phyloP scores from a whole-genome alignment of 2,797 vertebrate species.

The Acipenser ruthenus region DNA sequence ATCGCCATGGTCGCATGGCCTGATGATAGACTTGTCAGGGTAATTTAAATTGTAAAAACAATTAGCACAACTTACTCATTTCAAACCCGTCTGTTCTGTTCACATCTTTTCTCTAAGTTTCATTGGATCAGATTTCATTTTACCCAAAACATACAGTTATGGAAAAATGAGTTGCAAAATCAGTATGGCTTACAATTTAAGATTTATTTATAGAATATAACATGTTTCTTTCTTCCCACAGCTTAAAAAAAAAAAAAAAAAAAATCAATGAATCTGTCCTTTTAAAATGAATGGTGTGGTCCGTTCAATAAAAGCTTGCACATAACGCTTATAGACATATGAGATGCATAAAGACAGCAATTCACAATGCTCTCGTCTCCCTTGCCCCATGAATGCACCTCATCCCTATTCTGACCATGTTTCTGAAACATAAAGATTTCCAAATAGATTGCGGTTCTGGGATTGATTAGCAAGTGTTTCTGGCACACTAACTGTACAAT shows the following conservation, averaged over 20 bases:
- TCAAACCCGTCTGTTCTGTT: slow-evolving; percentile 60
- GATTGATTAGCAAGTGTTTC: slow-evolving; percentile 65
- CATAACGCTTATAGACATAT: slow-evolving; percentile 76
- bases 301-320: slow-evolving; percentile 68
- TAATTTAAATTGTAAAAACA: slow-evolving; percentile 50
- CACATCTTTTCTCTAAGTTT: slow-evolving; percentile 48
- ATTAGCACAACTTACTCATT: slow-evolving; percentile 32
- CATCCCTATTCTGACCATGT: slow-evolving; percentile 52
- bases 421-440: slow-evolving; percentile 72
- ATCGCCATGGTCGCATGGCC: no score
- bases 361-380: slow-evolving; percentile 55
- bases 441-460: slow-evolving; percentile 66
- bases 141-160: slow-evolving; percentile 59
- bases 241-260: slow-evolving; percentile 36
- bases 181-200: slow-evolving; percentile 65
- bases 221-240: no score
- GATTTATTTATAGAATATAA: slow-evolving; percentile 53
- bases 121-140: slow-evolving; percentile 65
- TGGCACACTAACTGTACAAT: slow-evolving; percentile 46
- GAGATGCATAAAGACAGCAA: slow-evolving; percentile 61
- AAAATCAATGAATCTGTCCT: slow-evolving; percentile 54
- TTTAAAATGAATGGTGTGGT: slow-evolving; percentile 70
- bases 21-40: slow-evolving; percentile 26
- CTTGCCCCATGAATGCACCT: slow-evolving; percentile 53
- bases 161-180: slow-evolving; percentile 39